phyloP scores from a whole-genome alignment of 2,113 vertebrate genomes.

The Coptodon rendalli region DNA sequence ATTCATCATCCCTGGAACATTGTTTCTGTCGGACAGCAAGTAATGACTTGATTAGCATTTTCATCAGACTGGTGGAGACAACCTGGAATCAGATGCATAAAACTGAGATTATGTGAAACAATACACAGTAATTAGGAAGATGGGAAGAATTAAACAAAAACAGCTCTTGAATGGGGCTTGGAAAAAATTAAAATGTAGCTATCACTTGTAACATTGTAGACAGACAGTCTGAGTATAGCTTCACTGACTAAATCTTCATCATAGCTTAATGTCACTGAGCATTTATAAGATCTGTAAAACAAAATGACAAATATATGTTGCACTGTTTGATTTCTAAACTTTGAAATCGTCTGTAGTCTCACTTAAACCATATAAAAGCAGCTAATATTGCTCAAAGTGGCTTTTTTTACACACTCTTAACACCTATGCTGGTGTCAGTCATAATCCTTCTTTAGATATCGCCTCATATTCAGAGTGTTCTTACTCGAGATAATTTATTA shows the following conservation, averaged over 20 bases:
- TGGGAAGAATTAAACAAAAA: not conserved
- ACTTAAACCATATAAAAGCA: not conserved
- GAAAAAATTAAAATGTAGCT: not conserved
- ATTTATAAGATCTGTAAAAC: not conserved
- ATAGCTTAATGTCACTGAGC: not conserved
- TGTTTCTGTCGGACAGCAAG: constrained; percentile 27
- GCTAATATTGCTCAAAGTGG: not conserved
- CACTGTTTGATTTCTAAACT: not conserved
- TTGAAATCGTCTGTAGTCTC: not conserved
- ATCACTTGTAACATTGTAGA: not conserved
- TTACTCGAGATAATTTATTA: not conserved
- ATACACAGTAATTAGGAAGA: not conserved
- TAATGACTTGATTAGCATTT: constrained; percentile 51
- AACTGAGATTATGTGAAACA: not conserved
- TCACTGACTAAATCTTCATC: not conserved
- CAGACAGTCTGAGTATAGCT: not conserved
- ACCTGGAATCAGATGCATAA: not conserved
- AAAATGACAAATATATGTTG: not conserved
- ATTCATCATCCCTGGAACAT: constrained; percentile 36
- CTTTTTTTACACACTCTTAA: not conserved
- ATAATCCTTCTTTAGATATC: not conserved
- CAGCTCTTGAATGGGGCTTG: not conserved
- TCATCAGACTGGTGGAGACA: not conserved
- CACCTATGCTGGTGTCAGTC: not conserved
- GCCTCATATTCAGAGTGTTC: not conserved